Base-by-base conservation (phyloP, 92 coral and sea anemone species). In the Phenganax stokvisi region DNA sequence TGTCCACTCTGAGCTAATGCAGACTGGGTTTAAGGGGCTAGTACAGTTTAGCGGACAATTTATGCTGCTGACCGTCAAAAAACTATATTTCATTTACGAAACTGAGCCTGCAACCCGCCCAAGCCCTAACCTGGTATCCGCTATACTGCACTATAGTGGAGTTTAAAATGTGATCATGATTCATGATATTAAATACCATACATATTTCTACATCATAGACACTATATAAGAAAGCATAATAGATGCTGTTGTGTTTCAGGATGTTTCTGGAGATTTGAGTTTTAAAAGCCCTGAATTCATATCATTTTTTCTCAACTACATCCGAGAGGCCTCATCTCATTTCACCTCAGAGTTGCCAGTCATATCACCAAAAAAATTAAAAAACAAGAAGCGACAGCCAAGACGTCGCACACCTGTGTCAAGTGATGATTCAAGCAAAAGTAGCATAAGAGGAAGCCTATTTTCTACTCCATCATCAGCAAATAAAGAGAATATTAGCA, bases 281-380 rank as follows among this genome's bases (percentile, higher is more conserved):
- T 84, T 64, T 15, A 78, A n/a, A 12, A 66, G 83, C 60, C 71
- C 89, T 57, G 98, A 90, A 64, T 89, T 94, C 77, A 84, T 89
- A 8, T 91, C 97, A n/a, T 94, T 83, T 83, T 90, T 94, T 72
- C 75, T 94, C n/a, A 92, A 94, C 83, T 94, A 87, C 77, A 85
- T 94, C 20, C 90, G 97, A 66, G 97, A 94, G 12, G 89, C 98
- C 28, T 87, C 91, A 25, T 92, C 89, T 51, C 94, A 91, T 72
- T 89, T 92, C 57, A 81, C 90, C 17, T 84, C 85, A 20, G 83
- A 97, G 69, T 97, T 90, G 75, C 88, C 83, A 71, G 89, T 88
- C n/a, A 84, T 90, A 3, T 79, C 88, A 58, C 98, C 97, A 31
- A 94, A 90, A 85, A 87, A 89, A 57, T 76, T 80, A 29, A 81